Evolutionary conservation across 2,113 vertebrate genomes (phyloP), one percentile per base, ranked within the genome.

Genomic region (Ameiurus melas): DNA sequence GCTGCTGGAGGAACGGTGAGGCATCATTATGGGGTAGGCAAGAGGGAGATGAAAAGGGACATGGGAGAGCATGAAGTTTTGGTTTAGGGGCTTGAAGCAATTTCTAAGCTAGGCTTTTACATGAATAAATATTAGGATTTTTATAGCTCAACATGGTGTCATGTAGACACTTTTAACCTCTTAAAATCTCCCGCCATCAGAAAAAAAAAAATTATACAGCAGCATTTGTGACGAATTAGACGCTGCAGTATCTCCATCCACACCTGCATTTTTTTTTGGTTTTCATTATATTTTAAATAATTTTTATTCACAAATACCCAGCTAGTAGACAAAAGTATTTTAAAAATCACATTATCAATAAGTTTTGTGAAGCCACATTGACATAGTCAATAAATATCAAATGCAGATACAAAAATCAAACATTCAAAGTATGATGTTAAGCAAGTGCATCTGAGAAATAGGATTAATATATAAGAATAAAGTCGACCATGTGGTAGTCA

Each of bases 1-100:
- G 71, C 58, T 51, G 83, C 85, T 80, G 86, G 58, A 80, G 58
- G 87, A 90, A 90, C 60, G 83, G 62, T 70, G 78, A 89, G 88
- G 64, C 78, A 66, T 89, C 86, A 89, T 87, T 90, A 88, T 39
- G 64, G 39, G 64, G 78, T 73, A 73, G 9, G 84, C 62, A 86
- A 43, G 58, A 80, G 82, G 81, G 70, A 89, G 84, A 89, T 81
- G 36, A 70, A 89, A 85, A 81, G 55, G 77, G 47, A 71, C 64
- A 55, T 13, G 47, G 77, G 80, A 58, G 55, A 84, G 14, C 36
- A 60, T 39, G 58, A 68, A 57, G 47, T 64, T 75, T 7, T 7
- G 47, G 70, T 79, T 78, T 57, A 84, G 87, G 47, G 57, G 43
- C 36, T 88, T 84, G 64, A 82, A 84, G 60, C 25, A 66, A 5